These are phyloP conservation scores for Clanis bilineata DNA, from an alignment of 2,888 invertebrate species.

Conservation along the genomic window DNA sequence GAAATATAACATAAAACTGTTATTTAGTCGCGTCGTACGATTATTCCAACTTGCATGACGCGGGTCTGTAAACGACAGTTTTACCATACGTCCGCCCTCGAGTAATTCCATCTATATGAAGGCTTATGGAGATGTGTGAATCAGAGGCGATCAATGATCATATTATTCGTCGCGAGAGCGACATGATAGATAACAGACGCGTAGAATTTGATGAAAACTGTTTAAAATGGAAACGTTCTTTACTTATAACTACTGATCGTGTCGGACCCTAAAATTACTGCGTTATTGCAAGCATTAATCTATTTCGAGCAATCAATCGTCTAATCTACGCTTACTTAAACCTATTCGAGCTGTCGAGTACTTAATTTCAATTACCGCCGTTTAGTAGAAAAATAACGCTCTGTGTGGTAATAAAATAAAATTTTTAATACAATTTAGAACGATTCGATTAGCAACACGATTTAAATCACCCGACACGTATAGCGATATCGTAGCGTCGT, in stretches of 20 bases:
- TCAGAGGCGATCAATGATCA: neutral
- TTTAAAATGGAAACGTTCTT: neutral
- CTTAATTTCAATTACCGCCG: neutral
- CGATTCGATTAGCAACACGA: neutral
- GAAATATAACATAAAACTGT: too few species aligned
- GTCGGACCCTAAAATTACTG: neutral
- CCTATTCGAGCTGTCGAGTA: neutral
- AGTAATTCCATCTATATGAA: too few species aligned
- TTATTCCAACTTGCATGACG: too few species aligned
- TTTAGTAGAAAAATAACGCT: slow-evolving; percentile 7
- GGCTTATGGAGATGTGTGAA: neutral
- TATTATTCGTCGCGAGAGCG: neutral
- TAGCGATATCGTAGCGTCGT: neutral
- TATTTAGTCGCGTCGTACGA: too few species aligned
- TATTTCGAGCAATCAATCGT: neutral
- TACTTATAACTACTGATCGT: neutral
- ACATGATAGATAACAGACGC: neutral
- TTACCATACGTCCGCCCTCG: too few species aligned
- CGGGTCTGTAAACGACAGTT: too few species aligned
- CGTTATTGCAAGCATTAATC: neutral
- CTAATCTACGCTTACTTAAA: neutral
- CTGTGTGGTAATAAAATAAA: slow-evolving; percentile 6
- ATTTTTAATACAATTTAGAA: neutral
- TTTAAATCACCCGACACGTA: slow-evolving; percentile 3
- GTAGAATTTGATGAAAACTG: neutral